These are phyloP conservation scores for Odontamblyopus rebecca DNA, from an alignment of 2,797 vertebrate genomes.

Conservation along the genomic window DNA sequence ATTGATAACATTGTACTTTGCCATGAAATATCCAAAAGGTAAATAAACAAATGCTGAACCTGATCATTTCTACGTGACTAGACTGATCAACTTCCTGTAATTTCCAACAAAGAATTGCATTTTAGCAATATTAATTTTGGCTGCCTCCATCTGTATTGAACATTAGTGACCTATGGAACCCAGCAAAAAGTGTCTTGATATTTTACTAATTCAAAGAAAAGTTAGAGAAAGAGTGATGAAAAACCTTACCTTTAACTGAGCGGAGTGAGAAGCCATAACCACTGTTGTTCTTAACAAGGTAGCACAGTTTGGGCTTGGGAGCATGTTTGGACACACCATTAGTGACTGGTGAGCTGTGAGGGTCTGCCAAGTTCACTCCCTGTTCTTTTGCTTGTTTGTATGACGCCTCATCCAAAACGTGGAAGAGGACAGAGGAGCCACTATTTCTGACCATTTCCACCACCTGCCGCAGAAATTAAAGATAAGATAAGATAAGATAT, in stretches of 20 bases:
- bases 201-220: neutral
- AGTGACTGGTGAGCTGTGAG: slow-evolving; percentile 41
- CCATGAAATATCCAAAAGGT: too few species aligned
- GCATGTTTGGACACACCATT: slow-evolving; percentile 55
- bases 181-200: neutral
- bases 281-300: slow-evolving; percentile 79
- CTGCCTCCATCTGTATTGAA: too few species aligned
- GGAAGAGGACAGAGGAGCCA: slow-evolving; percentile 79
- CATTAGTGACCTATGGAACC: too few species aligned
- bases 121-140: too few species aligned
- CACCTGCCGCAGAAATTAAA: slow-evolving; percentile 73
- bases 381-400: slow-evolving; percentile 82
- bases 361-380: slow-evolving; percentile 71
- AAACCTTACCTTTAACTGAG: slow-evolving; percentile 79
- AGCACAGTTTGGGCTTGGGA: slow-evolving; percentile 85
- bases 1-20: too few species aligned
- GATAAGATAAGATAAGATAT: too few species aligned
- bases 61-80: too few species aligned
- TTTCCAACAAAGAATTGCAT: too few species aligned
- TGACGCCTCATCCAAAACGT: slow-evolving; percentile 82
- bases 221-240: too few species aligned
- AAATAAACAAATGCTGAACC: too few species aligned
- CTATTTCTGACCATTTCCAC: slow-evolving; percentile 84
- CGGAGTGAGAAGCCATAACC: slow-evolving; percentile 88
- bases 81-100: too few species aligned